Conservation (phyloP, 1,140 invertebrate genomes). For the Dryas iulia region DNA sequence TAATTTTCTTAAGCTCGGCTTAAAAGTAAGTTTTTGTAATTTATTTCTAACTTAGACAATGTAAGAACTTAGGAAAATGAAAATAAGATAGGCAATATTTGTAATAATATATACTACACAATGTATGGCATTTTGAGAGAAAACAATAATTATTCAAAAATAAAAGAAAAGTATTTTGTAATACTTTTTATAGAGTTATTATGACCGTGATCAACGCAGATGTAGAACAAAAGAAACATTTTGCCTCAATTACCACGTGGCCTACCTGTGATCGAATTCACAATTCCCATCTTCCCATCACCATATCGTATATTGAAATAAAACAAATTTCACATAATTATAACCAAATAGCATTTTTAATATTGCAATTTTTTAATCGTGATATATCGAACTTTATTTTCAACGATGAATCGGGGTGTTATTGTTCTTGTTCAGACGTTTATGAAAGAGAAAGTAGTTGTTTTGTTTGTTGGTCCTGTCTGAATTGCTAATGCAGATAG, state of each 20-base stretch:
- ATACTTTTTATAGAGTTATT: background rate
- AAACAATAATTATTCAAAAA: background rate
- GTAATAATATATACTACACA: too few relatives aligned
- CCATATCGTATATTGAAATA: background rate
- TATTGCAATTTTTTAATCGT: background rate
- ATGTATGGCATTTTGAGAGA: background rate
- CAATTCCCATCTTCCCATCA: background rate
- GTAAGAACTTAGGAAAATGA: background rate
- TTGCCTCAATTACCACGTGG: background rate
- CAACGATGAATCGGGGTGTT: slow-evolving; percentile 41
- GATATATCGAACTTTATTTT: slow-evolving; percentile 43
- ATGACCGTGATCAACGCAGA: background rate
- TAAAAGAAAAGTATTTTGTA: background rate
- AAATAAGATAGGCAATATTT: too few relatives aligned
- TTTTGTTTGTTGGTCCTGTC: slow-evolving; percentile 56
- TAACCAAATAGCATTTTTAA: background rate
- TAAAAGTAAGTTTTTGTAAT: slow-evolving; percentile 58
- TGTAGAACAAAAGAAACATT: background rate
- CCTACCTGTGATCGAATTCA: background rate
- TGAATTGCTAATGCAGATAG: slow-evolving; percentile 59
- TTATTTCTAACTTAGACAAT: background rate
- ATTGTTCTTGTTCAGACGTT: slow-evolving; percentile 58
- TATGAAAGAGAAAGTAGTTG: slow-evolving; percentile 59
- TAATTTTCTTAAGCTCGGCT: slow-evolving; percentile 65
- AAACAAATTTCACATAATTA: background rate